These are phyloP conservation scores for Amphilophus citrinellus DNA, from an alignment of 2,113 vertebrate genomes.

Conservation along the genomic window DNA sequence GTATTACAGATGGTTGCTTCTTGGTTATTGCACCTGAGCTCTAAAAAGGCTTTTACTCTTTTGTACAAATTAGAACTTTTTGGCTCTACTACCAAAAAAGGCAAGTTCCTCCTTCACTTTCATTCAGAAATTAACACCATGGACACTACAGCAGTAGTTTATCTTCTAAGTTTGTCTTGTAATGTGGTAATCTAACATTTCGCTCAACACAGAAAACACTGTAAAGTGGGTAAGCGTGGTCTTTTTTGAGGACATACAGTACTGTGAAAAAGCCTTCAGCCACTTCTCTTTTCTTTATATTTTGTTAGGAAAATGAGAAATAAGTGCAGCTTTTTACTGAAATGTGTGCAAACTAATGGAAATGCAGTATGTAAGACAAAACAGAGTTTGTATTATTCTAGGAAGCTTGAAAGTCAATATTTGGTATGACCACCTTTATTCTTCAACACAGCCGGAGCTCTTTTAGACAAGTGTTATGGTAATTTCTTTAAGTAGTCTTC, in stretches of 20 bases:
- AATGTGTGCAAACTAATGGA: background rate
- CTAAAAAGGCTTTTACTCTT: background rate
- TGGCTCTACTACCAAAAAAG: background rate
- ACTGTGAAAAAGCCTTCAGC: no score
- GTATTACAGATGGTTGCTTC: background rate
- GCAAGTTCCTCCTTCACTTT: background rate
- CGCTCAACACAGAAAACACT: background rate
- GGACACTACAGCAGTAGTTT: background rate
- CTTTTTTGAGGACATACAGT: background rate
- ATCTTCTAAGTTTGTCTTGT: background rate
- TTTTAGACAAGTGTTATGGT: background rate
- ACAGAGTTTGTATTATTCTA: background rate
- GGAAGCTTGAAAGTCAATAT: background rate
- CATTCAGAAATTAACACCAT: background rate
- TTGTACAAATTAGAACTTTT: background rate
- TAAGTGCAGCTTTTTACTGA: background rate
- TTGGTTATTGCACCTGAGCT: background rate
- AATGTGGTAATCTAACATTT: constrained; percentile 27
- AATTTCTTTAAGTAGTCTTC: background rate
- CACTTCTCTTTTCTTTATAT: no score
- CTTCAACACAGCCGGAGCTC: background rate
- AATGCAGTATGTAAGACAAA: background rate
- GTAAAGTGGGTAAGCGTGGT: background rate
- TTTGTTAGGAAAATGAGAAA: background rate
- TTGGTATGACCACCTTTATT: background rate